Evolutionary conservation across 2,797 vertebrate species (phyloP).

Genomic region (Avahi laniger): DNA sequence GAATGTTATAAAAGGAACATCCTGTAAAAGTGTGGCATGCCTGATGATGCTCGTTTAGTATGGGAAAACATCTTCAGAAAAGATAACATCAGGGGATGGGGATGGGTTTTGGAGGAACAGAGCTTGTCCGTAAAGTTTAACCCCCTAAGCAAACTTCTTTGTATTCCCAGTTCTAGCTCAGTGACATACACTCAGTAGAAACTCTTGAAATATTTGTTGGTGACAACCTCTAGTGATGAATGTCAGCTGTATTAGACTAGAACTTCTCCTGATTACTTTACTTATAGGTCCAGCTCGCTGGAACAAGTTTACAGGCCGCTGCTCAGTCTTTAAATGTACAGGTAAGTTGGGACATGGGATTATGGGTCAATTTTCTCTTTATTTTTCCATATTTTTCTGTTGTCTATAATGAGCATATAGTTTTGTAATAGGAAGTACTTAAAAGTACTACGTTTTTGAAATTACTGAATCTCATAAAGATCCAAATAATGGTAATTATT

Average conservation of each 20-base stretch:
- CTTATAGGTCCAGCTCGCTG: slow-evolving; percentile 89
- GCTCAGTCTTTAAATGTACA: slow-evolving; percentile 90
- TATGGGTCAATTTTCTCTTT: background rate
- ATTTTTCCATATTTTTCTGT: background rate
- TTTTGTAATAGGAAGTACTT: slow-evolving; percentile 9
- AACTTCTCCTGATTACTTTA: slow-evolving; percentile 54
- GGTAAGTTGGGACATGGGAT: slow-evolving; percentile 78
- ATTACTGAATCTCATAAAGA: background rate
- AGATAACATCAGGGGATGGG: background rate
- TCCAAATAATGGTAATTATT: slow-evolving; percentile 18
- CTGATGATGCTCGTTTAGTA: background rate
- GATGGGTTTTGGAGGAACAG: background rate
- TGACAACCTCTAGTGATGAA: background rate
- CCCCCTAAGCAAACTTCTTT: background rate
- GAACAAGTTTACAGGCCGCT: slow-evolving; percentile 90
- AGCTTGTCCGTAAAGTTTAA: background rate
- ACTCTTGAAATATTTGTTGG: background rate
- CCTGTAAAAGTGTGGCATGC: background rate
- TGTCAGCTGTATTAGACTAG: background rate
- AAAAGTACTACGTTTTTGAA: background rate
- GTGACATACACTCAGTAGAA: background rate
- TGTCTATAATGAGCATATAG: background rate
- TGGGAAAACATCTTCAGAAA: background rate
- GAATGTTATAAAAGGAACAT: background rate
- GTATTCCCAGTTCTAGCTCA: background rate